These are phyloP conservation scores for Harpalus rubripes DNA, from an alignment of 2,888 invertebrate species.

Conservation along the genomic window DNA sequence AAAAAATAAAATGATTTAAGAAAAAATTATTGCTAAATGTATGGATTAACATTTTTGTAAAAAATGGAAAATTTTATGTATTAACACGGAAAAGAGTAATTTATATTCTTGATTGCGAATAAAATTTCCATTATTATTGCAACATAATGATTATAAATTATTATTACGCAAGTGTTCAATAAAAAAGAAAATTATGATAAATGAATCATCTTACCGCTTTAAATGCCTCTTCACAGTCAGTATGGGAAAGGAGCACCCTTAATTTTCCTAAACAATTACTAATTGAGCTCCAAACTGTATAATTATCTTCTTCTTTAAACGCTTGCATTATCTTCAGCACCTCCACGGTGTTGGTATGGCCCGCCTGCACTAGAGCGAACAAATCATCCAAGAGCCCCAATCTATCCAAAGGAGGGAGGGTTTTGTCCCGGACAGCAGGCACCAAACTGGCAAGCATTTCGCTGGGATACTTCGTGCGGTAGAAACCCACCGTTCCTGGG, in stretches of 20 bases:
- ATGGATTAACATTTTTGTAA: background rate
- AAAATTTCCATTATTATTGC: background rate
- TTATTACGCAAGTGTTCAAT: background rate
- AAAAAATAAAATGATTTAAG: background rate
- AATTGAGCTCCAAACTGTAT: conserved; percentile 95
- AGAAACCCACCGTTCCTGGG: conserved; percentile 92
- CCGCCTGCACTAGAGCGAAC: conserved; percentile 94
- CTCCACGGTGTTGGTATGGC: conserved; percentile 89
- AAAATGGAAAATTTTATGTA: background rate
- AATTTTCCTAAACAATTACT: conserved; percentile 89
- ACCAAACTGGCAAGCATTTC: conserved; percentile 87
- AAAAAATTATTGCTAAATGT: background rate
- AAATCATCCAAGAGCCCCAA: conserved; percentile 94
- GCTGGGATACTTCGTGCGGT: conserved; percentile 91
- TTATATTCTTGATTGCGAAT: conserved; percentile 20
- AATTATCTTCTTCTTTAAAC: conserved; percentile 92
- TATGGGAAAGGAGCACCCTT: conserved; percentile 87
- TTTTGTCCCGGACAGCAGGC: conserved; percentile 88
- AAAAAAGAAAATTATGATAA: conserved; percentile 12
- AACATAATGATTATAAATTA: conserved; percentile 18
- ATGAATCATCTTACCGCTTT: conserved; percentile 76
- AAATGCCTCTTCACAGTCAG: conserved; percentile 86
- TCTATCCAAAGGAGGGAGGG: conserved; percentile 92
- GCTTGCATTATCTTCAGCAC: conserved; percentile 91
- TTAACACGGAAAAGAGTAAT: background rate